These are phyloP conservation scores for Fregetta grallaria DNA, from an alignment of 2,113 vertebrate species.

Conservation along the genomic window DNA sequence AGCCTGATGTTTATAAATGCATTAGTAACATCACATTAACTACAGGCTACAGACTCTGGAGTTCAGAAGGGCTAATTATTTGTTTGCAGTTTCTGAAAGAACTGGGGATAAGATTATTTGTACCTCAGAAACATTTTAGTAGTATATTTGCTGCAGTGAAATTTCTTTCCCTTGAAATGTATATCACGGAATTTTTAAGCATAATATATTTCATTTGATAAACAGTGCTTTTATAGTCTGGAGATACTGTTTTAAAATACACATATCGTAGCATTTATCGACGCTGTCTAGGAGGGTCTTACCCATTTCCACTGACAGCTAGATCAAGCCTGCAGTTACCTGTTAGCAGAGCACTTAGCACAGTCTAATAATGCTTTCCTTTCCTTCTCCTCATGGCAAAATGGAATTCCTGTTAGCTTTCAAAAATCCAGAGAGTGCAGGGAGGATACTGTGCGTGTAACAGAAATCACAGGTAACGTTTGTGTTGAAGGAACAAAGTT, in stretches of 20 bases:
- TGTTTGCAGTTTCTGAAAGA: constrained; percentile 42
- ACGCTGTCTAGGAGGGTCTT: not conserved
- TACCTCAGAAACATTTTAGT: not conserved
- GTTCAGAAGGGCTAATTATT: constrained; percentile 49
- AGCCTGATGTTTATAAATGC: constrained; percentile 61
- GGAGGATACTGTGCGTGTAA: not conserved
- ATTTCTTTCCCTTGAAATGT: not conserved
- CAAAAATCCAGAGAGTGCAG: not conserved
- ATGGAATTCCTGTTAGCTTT: not conserved
- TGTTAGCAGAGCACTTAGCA: not conserved
- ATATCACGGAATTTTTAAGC: not conserved
- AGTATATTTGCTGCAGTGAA: not conserved
- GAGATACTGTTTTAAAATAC: not conserved
- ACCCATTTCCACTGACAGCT: not conserved
- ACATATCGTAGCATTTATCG: not conserved
- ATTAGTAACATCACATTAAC: constrained; percentile 59
- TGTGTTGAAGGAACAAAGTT: not conserved
- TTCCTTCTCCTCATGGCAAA: not conserved
- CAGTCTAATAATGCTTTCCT: not conserved
- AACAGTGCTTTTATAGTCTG: not conserved
- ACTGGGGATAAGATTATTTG: not conserved
- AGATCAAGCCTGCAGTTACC: not conserved
- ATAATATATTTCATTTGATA: not conserved
- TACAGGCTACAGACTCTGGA: not conserved
- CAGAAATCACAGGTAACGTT: not conserved